Evolutionary conservation across 35 echinoderm and acorn worm genomes (phyloP), one percentile per base, ranked within the genome.

Genomic region (Hemicentrotus pulcherrimus): DNA sequence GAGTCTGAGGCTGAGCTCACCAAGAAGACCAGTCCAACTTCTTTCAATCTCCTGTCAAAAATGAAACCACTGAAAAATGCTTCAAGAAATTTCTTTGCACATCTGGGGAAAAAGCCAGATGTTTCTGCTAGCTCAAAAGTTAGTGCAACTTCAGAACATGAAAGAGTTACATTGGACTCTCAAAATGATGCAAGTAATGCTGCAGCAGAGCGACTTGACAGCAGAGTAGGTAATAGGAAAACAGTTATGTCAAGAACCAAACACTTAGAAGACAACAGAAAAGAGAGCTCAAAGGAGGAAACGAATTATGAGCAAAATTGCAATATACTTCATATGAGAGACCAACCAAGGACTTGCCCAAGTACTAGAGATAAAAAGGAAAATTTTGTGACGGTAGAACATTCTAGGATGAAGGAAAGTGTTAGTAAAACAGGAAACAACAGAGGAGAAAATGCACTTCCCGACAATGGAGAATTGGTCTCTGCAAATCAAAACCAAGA

Each of bases 1-100:
- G 19, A 22, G 19, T 78, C 65, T 28, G 22, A 78, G 19, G 24
- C 6, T 5, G 65, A 78, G 4, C 19, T n/a, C 18, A 87, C 30
- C 86, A 87, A 31, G 4, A 78, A 78, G 65, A 78, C 22, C 65
- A 78, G 65, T 78, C 22, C 65, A 78, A 15, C 65, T 78, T 78
- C 65, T 78, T 78, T 78, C 32, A 93, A 93, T 47, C 46, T 58
- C 46, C 16, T 93, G 16, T 93, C 91, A 11, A 93, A 93, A 47
- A 50, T 93, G 91, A 93, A 93, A 93, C 91, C 91, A 48, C 91
- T 93, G n/a, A 32, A 47, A 32, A 50, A 58, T 18, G 12, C 88
- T 19, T 93, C 91, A 24, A 32, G 32, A 10, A 58, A 58, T 15
- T 15, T 93, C 45, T 93, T 93, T 93, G 91, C 91, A 16, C 32